Conservation (phyloP, 2,888 invertebrate genomes). For the Nesidiocoris tenuis region DNA sequence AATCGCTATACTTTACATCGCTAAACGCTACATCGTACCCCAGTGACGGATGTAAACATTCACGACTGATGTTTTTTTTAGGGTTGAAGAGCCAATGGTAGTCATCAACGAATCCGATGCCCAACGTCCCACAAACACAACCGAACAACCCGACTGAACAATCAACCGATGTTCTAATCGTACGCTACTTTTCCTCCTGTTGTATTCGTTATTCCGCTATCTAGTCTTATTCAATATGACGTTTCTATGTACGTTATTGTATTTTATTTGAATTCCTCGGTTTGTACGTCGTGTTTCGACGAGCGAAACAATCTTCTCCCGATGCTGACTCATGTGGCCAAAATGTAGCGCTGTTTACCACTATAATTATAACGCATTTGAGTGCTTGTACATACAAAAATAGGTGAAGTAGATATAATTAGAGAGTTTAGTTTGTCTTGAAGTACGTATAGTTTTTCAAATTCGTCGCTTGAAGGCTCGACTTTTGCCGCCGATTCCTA, state of each 20-base stretch:
- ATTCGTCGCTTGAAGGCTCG: neutral
- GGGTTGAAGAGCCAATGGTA: conserved; percentile 28
- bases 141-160: conserved; percentile 34
- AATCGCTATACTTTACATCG: too few species aligned
- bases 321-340: neutral
- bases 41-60: too few species aligned
- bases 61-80: neutral
- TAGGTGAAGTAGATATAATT: neutral
- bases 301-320: neutral
- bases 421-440: neutral
- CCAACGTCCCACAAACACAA: neutral
- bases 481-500: neutral
- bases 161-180: neutral
- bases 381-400: neutral
- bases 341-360: neutral
- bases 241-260: neutral
- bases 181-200: neutral
- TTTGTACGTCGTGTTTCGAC: neutral
- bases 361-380: neutral
- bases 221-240: neutral
- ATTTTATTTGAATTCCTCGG: neutral
- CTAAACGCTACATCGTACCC: too few species aligned
- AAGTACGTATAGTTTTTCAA: neutral
- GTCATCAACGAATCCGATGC: conserved; percentile 11
- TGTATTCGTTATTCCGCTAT: neutral